A percentile compares a stretch with the other conserved stretches of the same genome.
phyloP scores from a whole-genome alignment of 1,140 invertebrate species.

The Drosophila paulistorum region DNA sequence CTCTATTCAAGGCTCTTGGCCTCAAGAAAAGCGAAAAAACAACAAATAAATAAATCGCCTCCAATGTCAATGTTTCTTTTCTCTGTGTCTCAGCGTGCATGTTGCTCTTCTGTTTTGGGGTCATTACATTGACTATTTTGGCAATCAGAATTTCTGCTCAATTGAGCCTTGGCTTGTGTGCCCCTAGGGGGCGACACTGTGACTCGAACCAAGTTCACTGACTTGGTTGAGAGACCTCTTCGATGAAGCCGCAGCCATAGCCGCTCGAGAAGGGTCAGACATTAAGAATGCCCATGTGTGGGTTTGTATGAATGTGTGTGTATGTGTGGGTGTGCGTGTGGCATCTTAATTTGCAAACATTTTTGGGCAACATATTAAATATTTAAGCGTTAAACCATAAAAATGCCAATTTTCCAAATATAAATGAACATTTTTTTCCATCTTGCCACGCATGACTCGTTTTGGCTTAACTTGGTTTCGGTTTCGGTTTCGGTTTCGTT shows the following conservation, averaged over 20 bases:
- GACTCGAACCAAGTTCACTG: slow-evolving; percentile 7
- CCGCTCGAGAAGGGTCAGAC: slow-evolving; percentile 12
- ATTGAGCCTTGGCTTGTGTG: slow-evolving; percentile 33
- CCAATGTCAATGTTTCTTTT: background rate
- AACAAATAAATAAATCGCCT: background rate
- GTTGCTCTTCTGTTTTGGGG: background rate
- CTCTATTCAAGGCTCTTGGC: background rate
- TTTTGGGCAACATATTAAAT: slow-evolving; percentile 59
- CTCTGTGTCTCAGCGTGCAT: background rate
- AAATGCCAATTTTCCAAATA: slow-evolving; percentile 61
- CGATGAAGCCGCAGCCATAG: background rate
- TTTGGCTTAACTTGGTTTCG: background rate
- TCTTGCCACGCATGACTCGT: slow-evolving; percentile 3
- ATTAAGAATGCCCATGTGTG: background rate
- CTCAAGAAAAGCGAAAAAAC: too few species aligned
- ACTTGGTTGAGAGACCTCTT: slow-evolving; percentile 13
- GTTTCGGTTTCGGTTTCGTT: slow-evolving; percentile 2
- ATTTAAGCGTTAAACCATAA: slow-evolving; percentile 60
- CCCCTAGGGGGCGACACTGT: slow-evolving; percentile 27
- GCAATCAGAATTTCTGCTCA: slow-evolving; percentile 49
- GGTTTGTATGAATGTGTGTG: background rate
- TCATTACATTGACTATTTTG: slow-evolving; percentile 2
- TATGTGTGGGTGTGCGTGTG: slow-evolving; percentile 22
- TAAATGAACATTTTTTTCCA: slow-evolving; percentile 35
- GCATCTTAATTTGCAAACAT: slow-evolving; percentile 38